These are phyloP conservation scores for Nomia melanderi DNA, from an alignment of 1,140 invertebrate species.

Conservation along the genomic window DNA sequence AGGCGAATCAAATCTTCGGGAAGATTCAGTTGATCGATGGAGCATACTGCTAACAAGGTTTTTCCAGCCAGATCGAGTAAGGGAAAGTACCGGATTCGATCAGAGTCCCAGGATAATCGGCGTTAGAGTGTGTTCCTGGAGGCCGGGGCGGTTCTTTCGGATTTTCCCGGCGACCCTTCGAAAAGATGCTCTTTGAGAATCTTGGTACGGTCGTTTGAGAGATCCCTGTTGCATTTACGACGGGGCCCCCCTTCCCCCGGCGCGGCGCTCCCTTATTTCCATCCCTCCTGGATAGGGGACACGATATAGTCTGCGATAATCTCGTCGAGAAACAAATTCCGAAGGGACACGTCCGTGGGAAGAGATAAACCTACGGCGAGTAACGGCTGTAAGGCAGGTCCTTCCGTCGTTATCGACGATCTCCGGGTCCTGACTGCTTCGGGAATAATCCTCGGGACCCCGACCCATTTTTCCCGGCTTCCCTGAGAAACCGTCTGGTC, in stretches of 20 bases:
- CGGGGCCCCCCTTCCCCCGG: background rate
- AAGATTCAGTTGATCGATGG: too few relatives aligned
- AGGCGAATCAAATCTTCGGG: too few relatives aligned
- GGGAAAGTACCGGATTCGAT: too few relatives aligned
- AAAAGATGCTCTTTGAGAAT: background rate
- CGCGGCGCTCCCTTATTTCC: background rate
- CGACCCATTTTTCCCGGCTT: background rate
- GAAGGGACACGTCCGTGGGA: slow-evolving; percentile 37
- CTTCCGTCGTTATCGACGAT: slow-evolving; percentile 38
- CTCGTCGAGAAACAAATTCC: slow-evolving; percentile 52
- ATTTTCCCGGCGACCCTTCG: background rate
- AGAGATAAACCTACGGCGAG: slow-evolving; percentile 14
- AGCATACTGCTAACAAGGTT: too few relatives aligned
- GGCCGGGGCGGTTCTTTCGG: background rate
- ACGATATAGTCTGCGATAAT: slow-evolving; percentile 39
- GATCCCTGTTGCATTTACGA: slow-evolving; percentile 3
- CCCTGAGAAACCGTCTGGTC: background rate
- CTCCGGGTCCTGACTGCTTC: slow-evolving; percentile 24
- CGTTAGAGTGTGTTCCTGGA: too few relatives aligned
- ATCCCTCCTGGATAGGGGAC: background rate
- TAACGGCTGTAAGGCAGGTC: background rate
- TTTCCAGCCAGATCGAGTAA: too few relatives aligned
- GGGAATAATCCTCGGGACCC: background rate
- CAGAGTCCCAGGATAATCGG: too few relatives aligned
- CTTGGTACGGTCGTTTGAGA: background rate